Percentiles rank a stretch among this genome's conserved stretches.
Conservation (phyloP, 2,797 vertebrate species). For the Poliocrania exsul region DNA sequence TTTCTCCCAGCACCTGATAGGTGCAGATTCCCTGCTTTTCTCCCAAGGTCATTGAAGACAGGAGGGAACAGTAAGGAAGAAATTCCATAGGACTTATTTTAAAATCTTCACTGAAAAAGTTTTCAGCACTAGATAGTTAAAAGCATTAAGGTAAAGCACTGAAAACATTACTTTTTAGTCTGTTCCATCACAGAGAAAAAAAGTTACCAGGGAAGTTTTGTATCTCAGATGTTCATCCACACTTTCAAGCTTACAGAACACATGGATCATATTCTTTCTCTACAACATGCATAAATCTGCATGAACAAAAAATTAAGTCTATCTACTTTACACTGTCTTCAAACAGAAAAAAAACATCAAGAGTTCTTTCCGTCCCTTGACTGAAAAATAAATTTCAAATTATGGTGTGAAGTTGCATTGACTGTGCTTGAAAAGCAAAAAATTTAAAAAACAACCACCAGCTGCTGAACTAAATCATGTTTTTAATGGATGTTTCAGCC, state of each 20-base stretch:
- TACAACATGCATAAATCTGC: background rate
- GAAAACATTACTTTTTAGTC: background rate
- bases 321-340: background rate
- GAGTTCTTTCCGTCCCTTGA: background rate
- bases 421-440: background rate
- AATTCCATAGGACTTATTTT: accelerated
- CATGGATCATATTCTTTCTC: background rate
- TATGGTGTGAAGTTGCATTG: background rate
- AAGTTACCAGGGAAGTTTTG: background rate
- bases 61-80: background rate
- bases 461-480: background rate
- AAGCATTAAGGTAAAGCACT: background rate
- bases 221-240: background rate
- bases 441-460: background rate
- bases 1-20: background rate
- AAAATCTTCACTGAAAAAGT: background rate
- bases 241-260: background rate
- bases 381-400: background rate
- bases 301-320: background rate
- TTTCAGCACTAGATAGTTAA: background rate
- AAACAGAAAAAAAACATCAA: background rate
- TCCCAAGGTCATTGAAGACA: background rate
- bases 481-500: background rate
- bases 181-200: background rate
- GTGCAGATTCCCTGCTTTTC: background rate